Evolutionary conservation across 2,797 vertebrate genomes (phyloP).

Genomic region (Dromococcyx pavoninus): DNA sequence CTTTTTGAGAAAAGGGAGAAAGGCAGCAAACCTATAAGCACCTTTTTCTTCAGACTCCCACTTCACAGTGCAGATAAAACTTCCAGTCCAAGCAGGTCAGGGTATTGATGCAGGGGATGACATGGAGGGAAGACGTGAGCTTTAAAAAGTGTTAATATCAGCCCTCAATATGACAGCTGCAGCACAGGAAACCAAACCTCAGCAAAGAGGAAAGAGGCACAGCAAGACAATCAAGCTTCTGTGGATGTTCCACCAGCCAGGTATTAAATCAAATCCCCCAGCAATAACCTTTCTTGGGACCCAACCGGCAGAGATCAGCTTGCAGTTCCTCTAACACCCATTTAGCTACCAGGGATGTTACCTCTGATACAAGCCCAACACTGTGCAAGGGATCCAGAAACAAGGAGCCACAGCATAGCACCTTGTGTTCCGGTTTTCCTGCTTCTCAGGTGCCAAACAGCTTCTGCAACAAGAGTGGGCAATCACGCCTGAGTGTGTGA

Average conservation of each 20-base stretch:
- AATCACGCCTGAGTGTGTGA: neutral
- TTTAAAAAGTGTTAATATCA: constrained; percentile 21
- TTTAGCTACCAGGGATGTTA: neutral
- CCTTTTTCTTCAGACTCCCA: neutral
- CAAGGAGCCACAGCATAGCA: too few species aligned
- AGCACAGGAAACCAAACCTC: neutral
- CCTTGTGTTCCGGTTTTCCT: constrained; percentile 46
- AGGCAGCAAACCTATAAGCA: neutral
- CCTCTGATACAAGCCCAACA: too few species aligned
- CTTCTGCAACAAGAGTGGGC: constrained; percentile 65
- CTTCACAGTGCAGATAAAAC: neutral
- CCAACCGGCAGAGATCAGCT: neutral
- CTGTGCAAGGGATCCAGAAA: too few species aligned
- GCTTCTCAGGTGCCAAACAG: constrained; percentile 81
- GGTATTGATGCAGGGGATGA: neutral
- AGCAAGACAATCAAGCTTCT: neutral
- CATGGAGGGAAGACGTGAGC: constrained; percentile 10
- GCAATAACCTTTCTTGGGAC: neutral
- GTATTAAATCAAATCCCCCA: neutral
- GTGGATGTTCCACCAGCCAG: neutral
- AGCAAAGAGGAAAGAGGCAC: neutral
- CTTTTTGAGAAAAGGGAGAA: constrained; percentile 18
- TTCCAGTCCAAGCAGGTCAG: neutral
- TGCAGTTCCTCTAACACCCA: neutral
- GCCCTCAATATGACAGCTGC: neutral